phyloP scores from a whole-genome alignment of 2,888 invertebrate genomes.

The Leptarthrus brevirostris region DNA sequence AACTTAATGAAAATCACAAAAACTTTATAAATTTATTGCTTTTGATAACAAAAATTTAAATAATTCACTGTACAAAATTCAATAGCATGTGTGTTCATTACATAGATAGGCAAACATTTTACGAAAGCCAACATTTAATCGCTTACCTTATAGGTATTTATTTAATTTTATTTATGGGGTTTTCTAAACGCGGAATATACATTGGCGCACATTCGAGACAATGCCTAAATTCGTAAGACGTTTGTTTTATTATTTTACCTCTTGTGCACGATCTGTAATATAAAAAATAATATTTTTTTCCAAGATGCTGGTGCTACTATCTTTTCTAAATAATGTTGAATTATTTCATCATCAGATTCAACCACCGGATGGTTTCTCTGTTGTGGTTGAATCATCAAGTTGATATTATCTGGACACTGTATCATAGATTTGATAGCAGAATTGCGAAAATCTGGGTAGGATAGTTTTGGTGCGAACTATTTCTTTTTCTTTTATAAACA shows the following conservation, averaged over 20 bases:
- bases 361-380: constrained; percentile 25
- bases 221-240: constrained; percentile 10
- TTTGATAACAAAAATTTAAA: neutral
- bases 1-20: too few species aligned
- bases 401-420: constrained; percentile 28
- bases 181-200: constrained; percentile 4
- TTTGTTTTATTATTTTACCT: neutral
- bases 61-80: too few species aligned
- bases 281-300: neutral
- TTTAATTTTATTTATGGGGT: neutral
- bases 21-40: too few species aligned
- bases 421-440: constrained; percentile 21
- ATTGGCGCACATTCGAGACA: constrained; percentile 4
- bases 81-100: neutral
- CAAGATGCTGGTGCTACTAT: neutral
- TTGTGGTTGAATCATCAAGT: constrained; percentile 27
- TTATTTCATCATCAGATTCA: constrained; percentile 22
- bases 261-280: neutral
- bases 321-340: neutral
- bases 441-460: too few species aligned
- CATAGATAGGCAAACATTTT: neutral
- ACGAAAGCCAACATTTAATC: neutral
- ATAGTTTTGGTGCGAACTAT: too few species aligned
- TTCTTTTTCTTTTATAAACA: too few species aligned
- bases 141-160: neutral